Base-by-base conservation (phyloP, 2,888 invertebrate species). In the Ophion slaviceki region DNA sequence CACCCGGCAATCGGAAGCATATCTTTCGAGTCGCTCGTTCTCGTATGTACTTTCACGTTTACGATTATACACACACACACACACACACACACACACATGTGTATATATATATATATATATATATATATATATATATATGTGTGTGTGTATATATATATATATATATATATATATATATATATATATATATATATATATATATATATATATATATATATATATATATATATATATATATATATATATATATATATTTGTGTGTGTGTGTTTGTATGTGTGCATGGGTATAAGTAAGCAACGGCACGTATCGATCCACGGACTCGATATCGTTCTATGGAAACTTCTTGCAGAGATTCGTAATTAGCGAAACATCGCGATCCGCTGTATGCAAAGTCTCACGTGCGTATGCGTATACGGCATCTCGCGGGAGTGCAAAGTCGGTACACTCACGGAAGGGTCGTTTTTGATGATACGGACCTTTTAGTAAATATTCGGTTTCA, bases 291-390 rank as follows among this genome's bases (percentile, higher is more conserved):
- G 47, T 28, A 64, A 78, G 47, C 40, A 64, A 20, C 62, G n/a
- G 71, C 72, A 62, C 66, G 76, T 82, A 85, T 86, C 74, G 85
- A 86, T 77, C 77, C 72, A 61, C 82, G 77, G 67, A 71, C 57
- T 70, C 61, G 64, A 72, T 78, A 78, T 77, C 70, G 59, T 76
- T 71, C 45, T 59, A 17, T 59, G 28, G 59, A 68, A 86, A 83
- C 76, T 66, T 71, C 68, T 62, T 47, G 77, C 59, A 47, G 64
- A 24, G 71, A 78, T 45, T 62, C 80, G 77, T 80, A 86, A 86
- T 86, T 86, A 86, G 86, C 80, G 77, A 78, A 80, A 86, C 86
- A 83, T 86, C 77, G 83, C 20, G 70, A 77, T 80, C 77, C 74
- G 45, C 62, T 70, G 59, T 57, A 76, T 11, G 61, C 66, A 64